A percentile compares a stretch with the other conserved stretches of the same genome.
phyloP scores from a whole-genome alignment of 1,140 invertebrate genomes.

The Gonioctena quinquepunctata region DNA sequence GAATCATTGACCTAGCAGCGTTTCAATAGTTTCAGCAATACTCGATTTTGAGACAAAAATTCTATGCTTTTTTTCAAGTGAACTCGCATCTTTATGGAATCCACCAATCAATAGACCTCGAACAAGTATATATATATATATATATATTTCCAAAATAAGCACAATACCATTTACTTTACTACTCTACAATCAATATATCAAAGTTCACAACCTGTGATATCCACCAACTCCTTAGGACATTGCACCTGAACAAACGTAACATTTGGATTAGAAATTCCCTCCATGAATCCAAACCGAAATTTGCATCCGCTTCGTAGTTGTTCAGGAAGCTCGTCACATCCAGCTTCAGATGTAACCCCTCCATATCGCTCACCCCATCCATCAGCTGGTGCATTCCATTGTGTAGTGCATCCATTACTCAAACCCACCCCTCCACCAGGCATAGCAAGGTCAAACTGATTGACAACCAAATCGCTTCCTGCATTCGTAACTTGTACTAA shows the following conservation, averaged over 20 bases:
- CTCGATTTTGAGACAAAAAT: no score
- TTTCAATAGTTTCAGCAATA: no score
- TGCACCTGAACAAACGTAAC: conserved; percentile 9
- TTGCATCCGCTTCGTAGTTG: conserved; percentile 17
- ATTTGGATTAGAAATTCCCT: conserved; percentile 12
- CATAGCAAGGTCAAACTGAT: conserved; percentile 18
- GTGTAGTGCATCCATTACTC: not conserved
- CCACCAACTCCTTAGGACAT: conserved; percentile 5
- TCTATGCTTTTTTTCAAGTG: no score
- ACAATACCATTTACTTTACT: no score
- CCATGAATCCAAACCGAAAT: conserved; percentile 17
- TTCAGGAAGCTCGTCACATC: conserved; percentile 7
- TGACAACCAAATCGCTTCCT: not conserved
- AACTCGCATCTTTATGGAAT: no score
- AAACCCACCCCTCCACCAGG: conserved; percentile 21
- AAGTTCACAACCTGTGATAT: no score
- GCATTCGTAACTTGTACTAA: conserved; percentile 18
- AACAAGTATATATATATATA: no score
- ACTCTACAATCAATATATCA: no score
- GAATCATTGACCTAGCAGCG: no score
- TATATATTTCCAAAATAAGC: no score
- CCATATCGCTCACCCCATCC: conserved; percentile 29
- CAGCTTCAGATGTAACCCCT: conserved; percentile 4
- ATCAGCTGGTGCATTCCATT: conserved; percentile 18
- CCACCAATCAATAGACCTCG: no score